A percentile compares a stretch with the other conserved stretches of the same genome.
Evolutionary conservation across 2,113 vertebrate genomes (phyloP).

Genomic region (Rallus limicola): DNA sequence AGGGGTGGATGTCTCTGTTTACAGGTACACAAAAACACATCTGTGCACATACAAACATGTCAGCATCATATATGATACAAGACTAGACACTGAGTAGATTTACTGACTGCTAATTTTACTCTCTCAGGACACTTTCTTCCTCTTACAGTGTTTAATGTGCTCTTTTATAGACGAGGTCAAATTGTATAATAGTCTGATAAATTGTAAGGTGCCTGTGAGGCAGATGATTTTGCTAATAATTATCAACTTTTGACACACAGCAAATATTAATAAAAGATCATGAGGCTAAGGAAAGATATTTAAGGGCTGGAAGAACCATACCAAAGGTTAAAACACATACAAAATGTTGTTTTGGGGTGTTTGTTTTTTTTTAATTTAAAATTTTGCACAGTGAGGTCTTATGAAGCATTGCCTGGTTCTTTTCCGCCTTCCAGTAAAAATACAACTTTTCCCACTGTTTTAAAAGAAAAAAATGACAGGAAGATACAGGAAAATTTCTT

Average conservation of each 20-base stretch:
- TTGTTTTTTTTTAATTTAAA: background rate
- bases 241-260: slow-evolving; percentile 7
- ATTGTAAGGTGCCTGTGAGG: slow-evolving; percentile 19
- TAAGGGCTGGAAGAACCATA: background rate
- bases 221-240: slow-evolving; percentile 1
- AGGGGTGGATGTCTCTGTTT: background rate
- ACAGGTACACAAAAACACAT: background rate
- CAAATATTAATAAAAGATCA: slow-evolving; percentile 28
- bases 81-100: background rate
- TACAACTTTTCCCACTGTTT: background rate
- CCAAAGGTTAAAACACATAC: background rate
- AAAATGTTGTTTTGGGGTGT: background rate
- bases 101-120: slow-evolving; percentile 22
- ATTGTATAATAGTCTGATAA: slow-evolving; percentile 14
- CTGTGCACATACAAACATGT: background rate
- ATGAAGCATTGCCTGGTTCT: background rate
- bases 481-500: background rate
- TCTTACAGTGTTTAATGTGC: background rate
- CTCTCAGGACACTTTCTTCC: slow-evolving; percentile 7
- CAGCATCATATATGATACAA: background rate
- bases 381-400: background rate
- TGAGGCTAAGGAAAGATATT: background rate
- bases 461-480: background rate
- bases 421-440: background rate
- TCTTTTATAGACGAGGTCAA: slow-evolving; percentile 9